Evolutionary conservation across 2,888 invertebrate genomes (phyloP), one percentile per base, ranked within the genome.

Genomic region (Pheosia tremula): DNA sequence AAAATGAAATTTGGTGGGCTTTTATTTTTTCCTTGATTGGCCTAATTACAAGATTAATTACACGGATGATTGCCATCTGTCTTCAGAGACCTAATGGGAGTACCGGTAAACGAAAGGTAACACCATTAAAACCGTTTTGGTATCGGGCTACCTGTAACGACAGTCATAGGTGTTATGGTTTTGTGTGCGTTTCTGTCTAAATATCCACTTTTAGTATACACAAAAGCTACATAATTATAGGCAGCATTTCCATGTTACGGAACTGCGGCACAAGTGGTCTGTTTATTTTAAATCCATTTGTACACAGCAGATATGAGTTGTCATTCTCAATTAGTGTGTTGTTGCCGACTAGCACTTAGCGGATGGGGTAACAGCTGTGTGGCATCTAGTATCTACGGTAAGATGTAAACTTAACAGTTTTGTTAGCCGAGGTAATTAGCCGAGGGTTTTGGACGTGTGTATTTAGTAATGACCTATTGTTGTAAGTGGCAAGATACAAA

Each of bases 271-370:
- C n/a, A 4, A n/a, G 4, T 5, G 41, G 10, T 37, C 13, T 13
- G 49, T 49, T 49, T 41, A 13, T 60, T 38, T 38, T 55, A 53
- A 53, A 53, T 53, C 53, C 53, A 53, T 53, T 53, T 53, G 53
- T 53, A 53, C 53, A 38, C 4, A 38, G 36, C 36, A 53, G 47
- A 54, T 54, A 53, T 53, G 53, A 53, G 5, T 53, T 53, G 53
- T 53, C 56, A 50, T 52, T 41, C 41, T 56, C 13, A 56, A 60
- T 64, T 63, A 57, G 56, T 58, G 49, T 66, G 62, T 66, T 68
- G 66, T 62, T 55, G 66, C 62, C 58, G 66, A 67, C 66, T 62
- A 64, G 62, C 69, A 73, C 72, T 74, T 70, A 66, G 67, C 59
- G 61, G 57, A 54, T 50, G 56, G 63, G 65, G 66, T 64, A 67